Base-by-base conservation (phyloP, 2,888 invertebrate genomes). In the Leptarthrus brevirostris region DNA sequence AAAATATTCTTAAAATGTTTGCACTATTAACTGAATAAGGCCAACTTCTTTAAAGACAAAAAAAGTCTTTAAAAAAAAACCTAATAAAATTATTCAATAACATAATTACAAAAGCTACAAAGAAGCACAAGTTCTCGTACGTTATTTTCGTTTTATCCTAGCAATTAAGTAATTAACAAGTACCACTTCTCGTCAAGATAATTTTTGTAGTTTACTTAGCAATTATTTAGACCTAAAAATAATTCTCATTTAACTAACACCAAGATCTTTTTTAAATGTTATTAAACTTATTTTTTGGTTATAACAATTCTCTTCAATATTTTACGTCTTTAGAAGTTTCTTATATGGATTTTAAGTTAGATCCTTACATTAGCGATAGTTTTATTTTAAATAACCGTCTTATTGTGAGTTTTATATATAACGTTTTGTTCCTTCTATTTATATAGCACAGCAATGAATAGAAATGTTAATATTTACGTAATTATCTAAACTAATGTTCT, bases 181-280 rank as follows among this genome's bases (percentile, higher is more conserved):
- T 58, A 44, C 64, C 5, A 20, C 22, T 64, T 61, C 30, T 40
- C 12, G 6, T 12, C n/a, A 30, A 30, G 30, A 12, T 56, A 30
- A 10, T 49, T 6, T 49, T 49, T 56, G 20, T 47, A 56, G 56
- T 36, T 34, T 40, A 12, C n/a, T 40, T 40, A 40, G n/a, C n/a
- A n/a, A n/a, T n/a, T n/a, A 12, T 12, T 40, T 40, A 40, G 40
- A 20, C 16, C 64, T 64, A 64, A 64, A 64, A 64, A 47, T 44
- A 47, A 44, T 40, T 44, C 26, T 40, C n/a, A 12, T 24, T 64
- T 47, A 64, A 64, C 64, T 64, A 64, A 64, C 64, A 64, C 36
- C 64, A 64, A 64, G 64, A 64, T 64, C 30, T 61, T 64, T 24
- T 26, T 44, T 44, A 44, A 47, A 64, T 44, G 44, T 58, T 34